Evolutionary conservation across 1,140 invertebrate genomes (phyloP), one percentile per base, ranked within the genome.

Genomic region (Eurosta solidaginis): DNA sequence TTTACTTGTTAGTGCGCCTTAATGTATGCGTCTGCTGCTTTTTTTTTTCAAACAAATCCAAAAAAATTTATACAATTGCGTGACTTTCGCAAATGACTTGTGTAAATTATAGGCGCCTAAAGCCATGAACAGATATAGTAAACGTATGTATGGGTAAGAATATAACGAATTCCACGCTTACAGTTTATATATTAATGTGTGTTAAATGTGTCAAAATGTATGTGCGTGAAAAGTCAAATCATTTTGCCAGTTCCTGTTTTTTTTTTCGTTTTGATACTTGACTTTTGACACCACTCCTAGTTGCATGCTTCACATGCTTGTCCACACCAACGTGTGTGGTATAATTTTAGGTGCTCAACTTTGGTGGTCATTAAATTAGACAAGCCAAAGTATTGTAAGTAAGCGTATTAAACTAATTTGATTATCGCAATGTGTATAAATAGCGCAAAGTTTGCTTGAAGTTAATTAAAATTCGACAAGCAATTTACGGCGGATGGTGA

Each of bases 401-500:
- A 63, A 63, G 54, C 54, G 29, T 29, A 63, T 63, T 63, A 63
- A 63, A 29, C 54, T 63, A 63, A 63, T 63, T 63, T 63, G 29
- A 63, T 63, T 63, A 63, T 63, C 12, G 27, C 17, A 33, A n/a
- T n/a, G 27, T 22, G 54, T 5, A 63, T 63, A 33, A 63, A 29
- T 17, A 63, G 54, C 54, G 36, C 29, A 63, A 63, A 63, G 29
- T 63, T 17, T 4, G 7, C 17, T 29, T 63, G 54, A n/a, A n/a
- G 17, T 63, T 63, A 63, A 63, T 63, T 63, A 63, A 63, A 63
- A 63, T 63, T 33, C 36, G 54, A 63, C 54, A 63, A 63, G 54
- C 29, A 29, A 10, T n/a, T n/a, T n/a, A n/a, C n/a, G n/a, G n/a
- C n/a, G n/a, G n/a, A n/a, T n/a, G 5, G 54, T 63, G n/a, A 63